Base-by-base conservation (phyloP, 2,113 vertebrate species). In the Grallaria varia region DNA sequence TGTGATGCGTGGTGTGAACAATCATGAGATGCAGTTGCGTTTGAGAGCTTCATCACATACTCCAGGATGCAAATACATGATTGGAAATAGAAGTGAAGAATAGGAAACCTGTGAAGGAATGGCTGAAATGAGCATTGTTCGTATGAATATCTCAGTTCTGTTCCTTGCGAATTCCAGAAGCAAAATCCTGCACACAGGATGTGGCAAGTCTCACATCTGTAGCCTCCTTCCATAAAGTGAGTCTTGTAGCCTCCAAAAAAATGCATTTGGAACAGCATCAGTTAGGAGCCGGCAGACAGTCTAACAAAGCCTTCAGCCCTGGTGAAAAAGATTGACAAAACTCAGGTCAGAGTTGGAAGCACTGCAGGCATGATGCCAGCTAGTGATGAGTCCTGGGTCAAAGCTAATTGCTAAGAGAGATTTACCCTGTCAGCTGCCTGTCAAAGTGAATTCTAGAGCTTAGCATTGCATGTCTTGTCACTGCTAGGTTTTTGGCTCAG, bases 301-400 rank as follows among this genome's bases (percentile, higher is more conserved):
- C 21, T 50, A 28, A 40, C 45, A 59, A 69, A 91, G 35, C 24
- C 28, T 74, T 84, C 33, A 55, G 31, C 39, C 28, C 47, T 71
- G 27, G 39, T 77, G 40, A 28, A 60, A 24, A 20, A 40, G 33
- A 30, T 22, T 21, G 18, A 52, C 27, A 53, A 58, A 69, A 47
- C 5, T n/a, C 22, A 12, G 42, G 27, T 33, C 16, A 13, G 68
- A 50, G 45, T 33, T 81, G 69, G n/a, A 56, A 55, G 45, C 31
- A 20, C 20, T 9, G 39, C 23, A 35, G 45, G 28, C n/a, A 23
- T 1, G 2, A 23, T 37, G n/a, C 35, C 1, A 0, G 16, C 39
- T 53, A 27, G 23, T 69, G 9, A 3, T 17, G 49, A 59, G 23
- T 82, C 59, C n/a, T 59, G 27, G 66, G 60, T 78, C 55, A 44